These are phyloP conservation scores for Erpobdella octoculata DNA, from an alignment of 2,888 invertebrate genomes.

Conservation along the genomic window DNA sequence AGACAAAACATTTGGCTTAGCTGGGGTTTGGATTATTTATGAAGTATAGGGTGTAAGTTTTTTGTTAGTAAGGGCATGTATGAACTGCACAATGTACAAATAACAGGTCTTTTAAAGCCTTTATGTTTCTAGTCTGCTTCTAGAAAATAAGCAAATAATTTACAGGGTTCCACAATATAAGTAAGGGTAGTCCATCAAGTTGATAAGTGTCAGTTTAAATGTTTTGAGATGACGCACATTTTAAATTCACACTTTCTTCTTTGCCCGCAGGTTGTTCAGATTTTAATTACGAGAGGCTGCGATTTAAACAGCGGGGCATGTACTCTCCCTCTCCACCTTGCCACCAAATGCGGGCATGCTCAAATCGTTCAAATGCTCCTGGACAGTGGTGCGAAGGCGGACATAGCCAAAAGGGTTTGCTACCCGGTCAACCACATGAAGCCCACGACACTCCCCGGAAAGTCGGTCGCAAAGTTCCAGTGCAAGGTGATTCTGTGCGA, in stretches of 20 bases:
- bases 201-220: no score
- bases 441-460: slow-evolving; percentile 57
- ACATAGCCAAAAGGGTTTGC: slow-evolving; percentile 64
- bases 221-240: no score
- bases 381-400: slow-evolving; percentile 65
- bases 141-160: no score
- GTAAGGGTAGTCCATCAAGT: no score
- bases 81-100: no score
- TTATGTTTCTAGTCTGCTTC: no score
- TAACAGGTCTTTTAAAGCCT: no score
- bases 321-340: slow-evolving; percentile 67
- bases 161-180: no score
- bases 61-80: no score
- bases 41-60: no score
- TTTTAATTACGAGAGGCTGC: slow-evolving; percentile 52
- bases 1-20: no score
- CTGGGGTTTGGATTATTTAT: no score
- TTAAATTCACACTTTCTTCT: background rate
- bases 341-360: slow-evolving; percentile 65
- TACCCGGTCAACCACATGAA: slow-evolving; percentile 57
- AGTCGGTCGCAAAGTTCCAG: slow-evolving; percentile 36
- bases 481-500: slow-evolving; percentile 40
- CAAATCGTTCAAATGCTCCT: slow-evolving; percentile 64
- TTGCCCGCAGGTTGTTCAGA: slow-evolving; percentile 37
- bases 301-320: slow-evolving; percentile 67